phyloP scores from a whole-genome alignment of 2,797 vertebrate genomes.

The Sebastes aleutianus region DNA sequence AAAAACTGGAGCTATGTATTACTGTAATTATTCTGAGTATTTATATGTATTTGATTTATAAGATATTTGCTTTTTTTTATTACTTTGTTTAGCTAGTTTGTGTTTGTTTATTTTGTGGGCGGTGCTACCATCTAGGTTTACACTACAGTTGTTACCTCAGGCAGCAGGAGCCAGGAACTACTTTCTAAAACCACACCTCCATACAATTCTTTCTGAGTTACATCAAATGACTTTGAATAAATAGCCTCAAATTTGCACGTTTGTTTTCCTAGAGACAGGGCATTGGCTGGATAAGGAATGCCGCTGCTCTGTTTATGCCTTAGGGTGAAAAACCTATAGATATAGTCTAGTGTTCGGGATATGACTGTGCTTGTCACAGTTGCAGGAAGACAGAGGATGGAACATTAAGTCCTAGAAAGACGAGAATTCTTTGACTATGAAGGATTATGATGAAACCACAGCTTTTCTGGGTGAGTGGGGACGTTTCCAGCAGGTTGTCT shows the following conservation, averaged over 20 bases:
- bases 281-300: neutral
- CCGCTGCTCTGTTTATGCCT: neutral
- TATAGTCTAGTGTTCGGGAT: too few species aligned
- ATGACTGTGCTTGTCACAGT: neutral
- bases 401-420: neutral
- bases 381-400: neutral
- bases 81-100: too few species aligned
- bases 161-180: neutral
- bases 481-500: slow-evolving; percentile 83
- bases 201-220: neutral
- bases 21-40: too few species aligned
- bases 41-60: too few species aligned
- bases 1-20: too few species aligned
- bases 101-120: neutral
- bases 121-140: neutral
- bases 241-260: too few species aligned
- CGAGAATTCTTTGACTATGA: slow-evolving; percentile 42
- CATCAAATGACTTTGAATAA: too few species aligned
- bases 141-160: neutral
- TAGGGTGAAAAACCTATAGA: too few species aligned
- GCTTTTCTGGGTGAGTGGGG: slow-evolving; percentile 86
- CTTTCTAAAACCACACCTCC: neutral
- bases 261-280: neutral
- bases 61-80: too few species aligned
- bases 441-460: slow-evolving; percentile 72